Percentiles rank a stretch among this genome's conserved stretches.
These are phyloP conservation scores for Diplogasteroides magnus DNA, from an alignment of 1,140 invertebrate species.

Conservation along the genomic window DNA sequence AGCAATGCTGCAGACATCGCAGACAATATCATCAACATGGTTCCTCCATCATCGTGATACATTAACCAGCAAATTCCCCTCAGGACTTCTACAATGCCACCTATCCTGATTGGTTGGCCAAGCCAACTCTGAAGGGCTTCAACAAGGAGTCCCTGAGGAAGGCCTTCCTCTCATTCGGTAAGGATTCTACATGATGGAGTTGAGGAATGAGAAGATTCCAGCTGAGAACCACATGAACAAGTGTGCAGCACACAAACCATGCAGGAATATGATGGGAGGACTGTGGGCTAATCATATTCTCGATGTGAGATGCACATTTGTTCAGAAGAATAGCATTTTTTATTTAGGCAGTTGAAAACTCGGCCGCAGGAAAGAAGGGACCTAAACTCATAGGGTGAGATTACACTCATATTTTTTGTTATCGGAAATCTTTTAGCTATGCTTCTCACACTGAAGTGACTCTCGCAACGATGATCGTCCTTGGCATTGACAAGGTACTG, in stretches of 20 bases:
- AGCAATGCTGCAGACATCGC: slow-evolving; percentile 34
- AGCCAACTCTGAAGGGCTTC: slow-evolving; percentile 26
- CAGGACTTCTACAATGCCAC: slow-evolving; percentile 33
- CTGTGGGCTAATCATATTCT: slow-evolving; percentile 29
- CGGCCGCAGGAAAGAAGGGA: too few relatives aligned
- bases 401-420: too few relatives aligned
- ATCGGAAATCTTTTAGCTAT: slow-evolving; percentile 34
- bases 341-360: too few relatives aligned
- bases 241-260: slow-evolving; percentile 33
- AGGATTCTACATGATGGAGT: not conserved
- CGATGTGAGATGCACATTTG: too few relatives aligned
- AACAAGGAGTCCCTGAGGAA: slow-evolving; percentile 28
- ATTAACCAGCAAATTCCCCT: slow-evolving; percentile 2
- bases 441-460: slow-evolving; percentile 37
- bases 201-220: slow-evolving; percentile 3
- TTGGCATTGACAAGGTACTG: slow-evolving; percentile 14
- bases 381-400: too few relatives aligned
- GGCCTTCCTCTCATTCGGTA: slow-evolving; percentile 32
- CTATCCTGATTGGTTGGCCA: slow-evolving; percentile 31
- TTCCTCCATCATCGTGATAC: not conserved
- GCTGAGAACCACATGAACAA: slow-evolving; percentile 34
- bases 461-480: slow-evolving; percentile 32
- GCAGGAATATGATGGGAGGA: slow-evolving; percentile 34
- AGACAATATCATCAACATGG: slow-evolving; percentile 37
- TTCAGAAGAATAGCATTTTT: too few relatives aligned